These are phyloP conservation scores for Ceyx melanurus DNA, from an alignment of 2,113 vertebrate genomes.

Conservation along the genomic window DNA sequence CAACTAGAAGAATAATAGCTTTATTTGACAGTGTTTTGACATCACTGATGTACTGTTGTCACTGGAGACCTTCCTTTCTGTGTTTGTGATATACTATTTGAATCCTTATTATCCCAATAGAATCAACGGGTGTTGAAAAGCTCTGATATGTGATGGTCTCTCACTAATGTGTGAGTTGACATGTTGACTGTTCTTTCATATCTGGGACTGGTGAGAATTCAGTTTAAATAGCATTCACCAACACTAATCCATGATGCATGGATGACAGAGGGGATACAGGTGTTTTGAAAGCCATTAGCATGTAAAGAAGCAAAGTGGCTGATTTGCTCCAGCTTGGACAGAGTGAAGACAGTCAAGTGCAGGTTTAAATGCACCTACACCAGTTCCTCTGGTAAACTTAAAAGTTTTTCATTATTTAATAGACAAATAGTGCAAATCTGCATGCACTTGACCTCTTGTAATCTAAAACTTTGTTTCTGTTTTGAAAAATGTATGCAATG, in stretches of 20 bases:
- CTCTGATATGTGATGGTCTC: constrained; percentile 54
- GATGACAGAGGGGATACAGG: constrained; percentile 20
- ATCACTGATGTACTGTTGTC: constrained; percentile 67
- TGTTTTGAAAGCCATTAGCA: constrained; percentile 18
- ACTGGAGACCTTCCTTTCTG: constrained; percentile 55
- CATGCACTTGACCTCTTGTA: neutral
- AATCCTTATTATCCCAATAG: constrained; percentile 69
- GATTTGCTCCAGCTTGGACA: neutral
- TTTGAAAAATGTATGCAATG: neutral
- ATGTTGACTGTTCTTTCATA: constrained; percentile 68
- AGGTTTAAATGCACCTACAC: neutral
- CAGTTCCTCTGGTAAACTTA: neutral
- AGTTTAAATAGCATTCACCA: neutral
- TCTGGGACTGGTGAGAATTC: constrained; percentile 34
- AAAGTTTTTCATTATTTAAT: neutral
- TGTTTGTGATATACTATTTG: constrained; percentile 67
- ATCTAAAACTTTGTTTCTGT: neutral
- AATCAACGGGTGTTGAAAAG: constrained; percentile 55
- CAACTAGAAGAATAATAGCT: constrained; percentile 52
- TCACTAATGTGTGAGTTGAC: constrained; percentile 59
- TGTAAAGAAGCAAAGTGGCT: neutral
- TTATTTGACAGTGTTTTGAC: constrained; percentile 75
- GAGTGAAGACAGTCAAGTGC: neutral
- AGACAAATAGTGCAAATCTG: neutral
- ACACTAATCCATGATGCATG: neutral